Evolutionary conservation across 2,888 invertebrate species (phyloP), one percentile per base, ranked within the genome.

Genomic region (Germaria angustata): DNA sequence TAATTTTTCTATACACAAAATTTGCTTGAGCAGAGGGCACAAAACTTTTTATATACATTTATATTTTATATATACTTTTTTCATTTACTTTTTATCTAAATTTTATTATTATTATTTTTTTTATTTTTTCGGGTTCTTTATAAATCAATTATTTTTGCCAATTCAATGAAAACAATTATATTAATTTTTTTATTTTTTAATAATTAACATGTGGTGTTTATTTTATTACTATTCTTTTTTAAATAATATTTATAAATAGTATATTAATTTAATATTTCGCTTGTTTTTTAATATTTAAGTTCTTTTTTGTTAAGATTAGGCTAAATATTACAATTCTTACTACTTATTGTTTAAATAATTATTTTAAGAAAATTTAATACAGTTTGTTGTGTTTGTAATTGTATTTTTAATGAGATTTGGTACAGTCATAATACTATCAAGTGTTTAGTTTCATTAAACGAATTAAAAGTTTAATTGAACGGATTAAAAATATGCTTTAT

Each of bases 401-500:
- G 49, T 51, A 44, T 59, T 41, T 57, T 34, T 68, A 80, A 79
- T 59, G 72, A 84, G 85, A 78, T 86, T 86, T 86, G 85, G 84
- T 86, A 86, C 85, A 85, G 80, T 85, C 78, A 84, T 85, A 85
- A 86, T 85, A 85, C 84, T 85, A 84, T 82, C 71, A 66, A 65
- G 69, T 78, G 71, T 78, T 41, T 63, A 28, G 51, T 55, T 55
- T 55, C 4, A 46, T 55, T 36, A 44, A 75, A 46, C 24, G 9
- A 68, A 71, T 57, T 20, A 53, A 44, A 69, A 46, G 32, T 39
- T 68, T 11, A 36, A 32, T 55, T 34, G 4, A 17, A 34, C 20
- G 4, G 17, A 41, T 65, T 24, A 32, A 17, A 41, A 49, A 15
- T 59, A 59, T 24, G 6, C 53, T 69, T 22, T 22, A 49, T 59